Percentiles rank a stretch among this genome's conserved stretches.
Conservation (phyloP, 2,797 vertebrate species). For the Prionace glauca region DNA sequence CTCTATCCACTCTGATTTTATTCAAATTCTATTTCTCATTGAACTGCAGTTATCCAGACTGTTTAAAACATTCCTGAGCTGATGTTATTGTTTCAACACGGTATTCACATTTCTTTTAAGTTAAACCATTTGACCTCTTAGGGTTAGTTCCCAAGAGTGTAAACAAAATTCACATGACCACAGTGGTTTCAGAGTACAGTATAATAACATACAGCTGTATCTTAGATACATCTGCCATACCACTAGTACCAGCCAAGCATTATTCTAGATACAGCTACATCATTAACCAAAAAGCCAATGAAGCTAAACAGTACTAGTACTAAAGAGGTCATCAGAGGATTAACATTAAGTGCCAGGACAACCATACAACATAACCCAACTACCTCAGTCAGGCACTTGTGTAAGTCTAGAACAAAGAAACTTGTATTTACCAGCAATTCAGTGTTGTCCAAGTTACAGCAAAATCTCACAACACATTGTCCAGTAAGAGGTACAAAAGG, state of each 20-base stretch:
- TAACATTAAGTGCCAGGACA: neutral
- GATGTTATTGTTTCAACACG: neutral
- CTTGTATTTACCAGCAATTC: no score
- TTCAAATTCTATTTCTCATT: neutral
- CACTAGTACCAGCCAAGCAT: neutral
- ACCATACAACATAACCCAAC: neutral
- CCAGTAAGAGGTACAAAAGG: no score
- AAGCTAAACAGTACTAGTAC: neutral
- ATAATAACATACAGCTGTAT: neutral
- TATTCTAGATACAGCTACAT: neutral
- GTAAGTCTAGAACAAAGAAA: no score
- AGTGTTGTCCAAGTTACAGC: neutral
- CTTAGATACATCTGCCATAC: neutral
- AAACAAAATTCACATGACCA: slow-evolving; percentile 1
- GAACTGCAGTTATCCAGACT: neutral
- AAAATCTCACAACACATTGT: neutral
- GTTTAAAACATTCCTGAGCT: neutral
- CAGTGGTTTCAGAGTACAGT: neutral
- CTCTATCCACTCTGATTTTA: neutral
- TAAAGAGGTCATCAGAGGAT: neutral
- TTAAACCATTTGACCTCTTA: neutral
- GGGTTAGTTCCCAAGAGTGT: neutral
- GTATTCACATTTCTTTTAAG: neutral
- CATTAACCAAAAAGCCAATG: neutral
- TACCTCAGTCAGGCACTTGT: neutral